A percentile compares a stretch with the other conserved stretches of the same genome.
These are phyloP conservation scores for Epinotia ramella DNA, from an alignment of 2,888 invertebrate species.

Conservation along the genomic window DNA sequence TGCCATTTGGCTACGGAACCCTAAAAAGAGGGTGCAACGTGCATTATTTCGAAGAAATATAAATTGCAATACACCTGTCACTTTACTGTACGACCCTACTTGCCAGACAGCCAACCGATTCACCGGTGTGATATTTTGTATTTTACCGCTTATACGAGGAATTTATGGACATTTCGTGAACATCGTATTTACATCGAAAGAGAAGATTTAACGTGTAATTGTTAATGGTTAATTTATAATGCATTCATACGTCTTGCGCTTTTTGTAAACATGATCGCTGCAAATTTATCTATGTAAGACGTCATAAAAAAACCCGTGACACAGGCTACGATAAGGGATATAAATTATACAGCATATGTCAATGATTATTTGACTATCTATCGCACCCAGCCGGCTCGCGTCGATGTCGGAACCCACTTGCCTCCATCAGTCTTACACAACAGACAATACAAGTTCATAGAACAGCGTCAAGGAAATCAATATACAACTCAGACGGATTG, in stretches of 20 bases:
- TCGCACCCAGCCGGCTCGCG: not conserved
- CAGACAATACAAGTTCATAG: conserved; percentile 43
- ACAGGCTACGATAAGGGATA: not conserved
- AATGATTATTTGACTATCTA: not conserved
- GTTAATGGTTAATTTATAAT: conserved; percentile 38
- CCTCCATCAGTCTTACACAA: conserved; percentile 20
- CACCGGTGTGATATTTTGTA: conserved; percentile 27
- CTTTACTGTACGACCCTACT: not conserved
- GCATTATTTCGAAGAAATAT: not conserved
- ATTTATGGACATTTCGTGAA: conserved; percentile 28
- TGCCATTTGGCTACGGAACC: too few relatives aligned
- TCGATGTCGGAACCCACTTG: conserved; percentile 8
- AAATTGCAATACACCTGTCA: conserved; percentile 28
- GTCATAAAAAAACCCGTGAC: not conserved
- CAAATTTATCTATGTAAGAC: conserved; percentile 3
- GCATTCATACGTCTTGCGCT: conserved; percentile 35
- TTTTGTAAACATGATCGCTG: conserved; percentile 9
- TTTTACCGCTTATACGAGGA: conserved; percentile 27
- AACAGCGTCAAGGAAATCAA: conserved; percentile 42
- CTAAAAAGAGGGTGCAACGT: too few relatives aligned
- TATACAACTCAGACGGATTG: conserved; percentile 46
- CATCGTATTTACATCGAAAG: conserved; percentile 20
- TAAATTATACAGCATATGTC: not conserved
- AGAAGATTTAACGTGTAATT: conserved; percentile 40
- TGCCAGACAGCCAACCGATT: conserved; percentile 5